A percentile compares a stretch with the other conserved stretches of the same genome.
Evolutionary conservation across 30 jellyfish, hydroid and myxozoan species (phyloP).

Genomic region (Chrysaora quinquecirrha): DNA sequence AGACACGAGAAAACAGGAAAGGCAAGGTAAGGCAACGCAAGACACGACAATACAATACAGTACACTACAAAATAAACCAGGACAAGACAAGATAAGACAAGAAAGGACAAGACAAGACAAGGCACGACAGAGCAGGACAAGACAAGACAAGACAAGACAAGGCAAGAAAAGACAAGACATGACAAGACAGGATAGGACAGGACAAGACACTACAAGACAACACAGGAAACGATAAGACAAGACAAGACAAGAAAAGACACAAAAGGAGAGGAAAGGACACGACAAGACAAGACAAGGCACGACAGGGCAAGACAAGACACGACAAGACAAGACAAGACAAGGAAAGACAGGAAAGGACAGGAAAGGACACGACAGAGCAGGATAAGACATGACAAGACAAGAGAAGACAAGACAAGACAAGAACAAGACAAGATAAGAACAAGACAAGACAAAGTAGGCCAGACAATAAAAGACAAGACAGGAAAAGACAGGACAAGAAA

Average conservation of each 20-base stretch:
- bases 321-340: background rate
- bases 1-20: too few relatives aligned
- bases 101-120: background rate
- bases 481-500: background rate
- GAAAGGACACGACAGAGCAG: too few relatives aligned
- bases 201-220: background rate
- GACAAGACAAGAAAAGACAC: too few relatives aligned
- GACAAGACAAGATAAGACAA: background rate
- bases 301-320: background rate
- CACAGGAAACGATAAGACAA: too few relatives aligned
- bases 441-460: background rate
- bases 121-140: background rate
- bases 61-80: too few relatives aligned
- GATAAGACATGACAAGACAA: too few relatives aligned
- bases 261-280: background rate
- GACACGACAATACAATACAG: too few relatives aligned
- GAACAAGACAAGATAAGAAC: background rate
- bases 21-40: too few relatives aligned
- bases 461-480: background rate
- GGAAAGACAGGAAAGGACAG: background rate
- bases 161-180: conserved; percentile 22
- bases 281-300: background rate
- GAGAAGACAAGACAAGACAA: too few relatives aligned
- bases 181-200: background rate
- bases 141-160: background rate